Evolutionary conservation across 1,140 invertebrate genomes (phyloP).

Genomic region (Cydia splendana): DNA sequence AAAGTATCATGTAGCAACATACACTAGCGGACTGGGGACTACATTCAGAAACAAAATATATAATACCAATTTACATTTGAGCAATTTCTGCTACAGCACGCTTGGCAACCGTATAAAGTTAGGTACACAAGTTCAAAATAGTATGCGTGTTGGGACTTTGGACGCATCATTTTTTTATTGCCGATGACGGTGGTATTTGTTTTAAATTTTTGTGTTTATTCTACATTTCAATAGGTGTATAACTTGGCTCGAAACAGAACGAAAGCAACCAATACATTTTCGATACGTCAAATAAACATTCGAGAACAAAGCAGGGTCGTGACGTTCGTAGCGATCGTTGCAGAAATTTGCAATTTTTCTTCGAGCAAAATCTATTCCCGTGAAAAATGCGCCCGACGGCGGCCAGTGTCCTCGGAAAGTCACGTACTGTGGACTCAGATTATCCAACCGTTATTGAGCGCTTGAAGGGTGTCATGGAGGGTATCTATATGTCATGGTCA

Average conservation of each 20-base stretch:
- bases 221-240: too few relatives aligned
- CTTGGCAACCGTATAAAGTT: too few relatives aligned
- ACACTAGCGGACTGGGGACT: neutral
- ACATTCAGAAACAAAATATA: too few relatives aligned
- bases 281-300: conserved; percentile 41
- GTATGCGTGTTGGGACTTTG: too few relatives aligned
- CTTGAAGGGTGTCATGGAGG: neutral
- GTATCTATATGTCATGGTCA: too few relatives aligned
- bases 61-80: too few relatives aligned
- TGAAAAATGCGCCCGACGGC: conserved; percentile 53
- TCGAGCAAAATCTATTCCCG: conserved; percentile 50
- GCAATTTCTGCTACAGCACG: too few relatives aligned
- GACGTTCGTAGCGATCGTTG: conserved; percentile 44
- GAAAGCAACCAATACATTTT: neutral
- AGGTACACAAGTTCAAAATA: too few relatives aligned
- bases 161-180: too few relatives aligned
- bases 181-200: too few relatives aligned
- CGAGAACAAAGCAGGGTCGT: conserved; percentile 37
- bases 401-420: conserved; percentile 54
- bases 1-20: neutral
- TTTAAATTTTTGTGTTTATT: too few relatives aligned
- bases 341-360: conserved; percentile 59
- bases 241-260: too few relatives aligned
- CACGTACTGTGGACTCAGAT: conserved; percentile 53
- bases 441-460: conserved; percentile 40